Evolutionary conservation across 2,113 vertebrate genomes (phyloP).

Genomic region (Manacus vitellinus): DNA sequence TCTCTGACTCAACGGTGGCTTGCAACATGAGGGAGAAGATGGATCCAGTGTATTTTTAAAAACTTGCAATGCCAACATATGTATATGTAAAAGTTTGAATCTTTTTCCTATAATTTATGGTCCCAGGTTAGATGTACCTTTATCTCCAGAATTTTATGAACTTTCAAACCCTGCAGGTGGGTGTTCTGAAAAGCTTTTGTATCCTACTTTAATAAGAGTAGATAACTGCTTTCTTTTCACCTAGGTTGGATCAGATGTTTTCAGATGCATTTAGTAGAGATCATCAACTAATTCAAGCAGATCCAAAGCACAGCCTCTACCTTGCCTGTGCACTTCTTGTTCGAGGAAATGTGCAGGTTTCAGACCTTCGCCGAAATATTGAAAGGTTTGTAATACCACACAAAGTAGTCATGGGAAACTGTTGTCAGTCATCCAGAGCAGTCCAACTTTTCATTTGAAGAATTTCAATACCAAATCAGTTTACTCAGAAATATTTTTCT

Average conservation of each 20-base stretch:
- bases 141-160: background rate
- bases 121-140: background rate
- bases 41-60: background rate
- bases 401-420: background rate
- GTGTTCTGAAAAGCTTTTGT: background rate
- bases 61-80: background rate
- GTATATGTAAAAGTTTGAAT: background rate
- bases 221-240: background rate
- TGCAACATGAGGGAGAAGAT: background rate
- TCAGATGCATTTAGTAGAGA: slow-evolving; percentile 95
- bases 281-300: slow-evolving; percentile 89
- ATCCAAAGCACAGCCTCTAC: slow-evolving; percentile 89
- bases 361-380: slow-evolving; percentile 95
- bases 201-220: background rate
- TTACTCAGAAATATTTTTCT: background rate
- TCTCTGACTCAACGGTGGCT: background rate
- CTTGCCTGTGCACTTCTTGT: slow-evolving; percentile 94
- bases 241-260: slow-evolving; percentile 96
- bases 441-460: background rate
- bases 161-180: background rate
- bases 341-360: slow-evolving; percentile 91
- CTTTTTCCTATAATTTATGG: background rate
- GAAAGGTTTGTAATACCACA: slow-evolving; percentile 80
- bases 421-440: background rate
- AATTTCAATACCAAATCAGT: background rate